Evolutionary conservation across 2,113 vertebrate species (phyloP).

Genomic region (Dasyurus viverrinus): DNA sequence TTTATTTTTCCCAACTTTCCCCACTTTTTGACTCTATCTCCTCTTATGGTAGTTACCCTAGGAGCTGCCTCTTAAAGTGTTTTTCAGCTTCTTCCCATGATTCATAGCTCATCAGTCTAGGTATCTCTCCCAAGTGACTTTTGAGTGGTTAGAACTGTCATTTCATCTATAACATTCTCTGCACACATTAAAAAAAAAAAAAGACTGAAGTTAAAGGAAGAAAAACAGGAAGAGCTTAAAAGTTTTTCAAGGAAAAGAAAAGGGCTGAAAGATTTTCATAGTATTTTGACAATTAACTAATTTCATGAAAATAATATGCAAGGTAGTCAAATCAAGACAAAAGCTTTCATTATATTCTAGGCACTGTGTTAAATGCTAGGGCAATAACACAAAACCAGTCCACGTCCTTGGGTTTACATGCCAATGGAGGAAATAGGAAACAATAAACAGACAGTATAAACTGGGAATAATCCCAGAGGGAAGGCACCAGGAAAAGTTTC

Average conservation of each 20-base stretch:
- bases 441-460: too few species aligned
- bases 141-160: not conserved
- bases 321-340: not conserved
- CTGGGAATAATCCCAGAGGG: too few species aligned
- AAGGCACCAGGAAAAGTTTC: too few species aligned
- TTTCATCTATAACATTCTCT: not conserved
- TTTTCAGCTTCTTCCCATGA: not conserved
- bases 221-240: not conserved
- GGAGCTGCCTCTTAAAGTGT: not conserved
- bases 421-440: too few species aligned
- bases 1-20: not conserved
- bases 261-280: not conserved
- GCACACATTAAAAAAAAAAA: not conserved
- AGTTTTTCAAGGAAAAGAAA: not conserved
- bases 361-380: not conserved
- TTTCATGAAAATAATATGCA: not conserved
- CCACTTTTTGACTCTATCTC: too few species aligned
- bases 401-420: too few species aligned
- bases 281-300: not conserved
- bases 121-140: not conserved
- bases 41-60: not conserved
- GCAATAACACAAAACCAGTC: too few species aligned
- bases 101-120: not conserved
- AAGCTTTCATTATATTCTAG: not conserved
- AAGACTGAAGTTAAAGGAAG: not conserved